These are phyloP conservation scores for Phragmatobia fuliginosa DNA, from an alignment of 2,888 invertebrate genomes.

Conservation along the genomic window DNA sequence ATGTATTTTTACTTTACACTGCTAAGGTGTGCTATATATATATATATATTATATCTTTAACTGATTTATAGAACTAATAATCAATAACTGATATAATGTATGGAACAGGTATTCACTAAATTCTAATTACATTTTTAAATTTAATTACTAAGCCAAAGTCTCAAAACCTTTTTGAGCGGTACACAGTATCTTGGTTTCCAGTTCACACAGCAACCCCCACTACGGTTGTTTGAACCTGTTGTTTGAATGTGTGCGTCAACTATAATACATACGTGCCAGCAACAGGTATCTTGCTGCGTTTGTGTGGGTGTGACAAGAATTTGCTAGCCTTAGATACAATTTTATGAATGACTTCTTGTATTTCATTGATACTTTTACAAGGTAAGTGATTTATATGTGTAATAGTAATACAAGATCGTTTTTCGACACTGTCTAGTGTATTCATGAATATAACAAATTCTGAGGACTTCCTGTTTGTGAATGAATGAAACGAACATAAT, in stretches of 20 bases:
- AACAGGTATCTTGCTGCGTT: slow-evolving; percentile 54
- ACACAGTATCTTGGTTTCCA: slow-evolving; percentile 53
- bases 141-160: slow-evolving; percentile 43
- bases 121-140: background rate
- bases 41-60: too few relatives aligned
- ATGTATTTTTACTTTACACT: too few relatives aligned
- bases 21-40: too few relatives aligned
- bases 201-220: slow-evolving; percentile 73
- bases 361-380: slow-evolving; percentile 30
- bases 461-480: background rate
- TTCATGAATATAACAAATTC: background rate
- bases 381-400: slow-evolving; percentile 6
- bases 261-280: slow-evolving; percentile 36
- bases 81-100: background rate
- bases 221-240: slow-evolving; percentile 67
- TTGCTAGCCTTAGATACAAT: slow-evolving; percentile 38
- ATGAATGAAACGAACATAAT: background rate
- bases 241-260: slow-evolving; percentile 35
- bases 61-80: too few relatives aligned
- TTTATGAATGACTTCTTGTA: slow-evolving; percentile 53
- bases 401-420: slow-evolving; percentile 3
- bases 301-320: slow-evolving; percentile 53
- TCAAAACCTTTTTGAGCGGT: slow-evolving; percentile 56
- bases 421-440: background rate
- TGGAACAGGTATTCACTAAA: background rate